A percentile compares a stretch with the other conserved stretches of the same genome.
Evolutionary conservation across 2,888 invertebrate species (phyloP).

Genomic region (Aporophyla lueneburgensis): DNA sequence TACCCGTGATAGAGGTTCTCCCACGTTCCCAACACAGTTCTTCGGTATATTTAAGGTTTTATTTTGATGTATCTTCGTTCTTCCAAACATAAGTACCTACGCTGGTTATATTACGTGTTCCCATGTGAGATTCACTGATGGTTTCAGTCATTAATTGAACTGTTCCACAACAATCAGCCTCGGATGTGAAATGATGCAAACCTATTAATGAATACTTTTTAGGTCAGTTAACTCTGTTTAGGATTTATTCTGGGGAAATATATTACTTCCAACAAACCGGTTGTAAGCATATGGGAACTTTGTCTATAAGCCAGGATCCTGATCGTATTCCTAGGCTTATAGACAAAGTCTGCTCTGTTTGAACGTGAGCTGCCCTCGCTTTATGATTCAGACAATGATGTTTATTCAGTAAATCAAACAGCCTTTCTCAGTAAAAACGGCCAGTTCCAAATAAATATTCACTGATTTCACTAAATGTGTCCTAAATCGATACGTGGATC

Average conservation of each 20-base stretch:
- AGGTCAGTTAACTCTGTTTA: not conserved
- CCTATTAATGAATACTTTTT: no score
- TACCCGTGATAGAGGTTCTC: not conserved
- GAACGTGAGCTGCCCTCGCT: not conserved
- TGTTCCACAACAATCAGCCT: not conserved
- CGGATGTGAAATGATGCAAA: no score
- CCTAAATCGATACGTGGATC: not conserved
- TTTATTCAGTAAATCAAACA: constrained; percentile 6
- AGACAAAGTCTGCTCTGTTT: no score
- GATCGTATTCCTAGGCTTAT: no score
- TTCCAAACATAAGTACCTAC: no score
- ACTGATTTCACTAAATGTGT: constrained; percentile 15
- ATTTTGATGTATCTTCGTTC: not conserved
- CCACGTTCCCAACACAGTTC: not conserved
- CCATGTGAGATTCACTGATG: constrained; percentile 7
- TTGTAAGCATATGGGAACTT: not conserved
- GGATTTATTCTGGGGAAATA: not conserved
- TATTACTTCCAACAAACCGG: not conserved
- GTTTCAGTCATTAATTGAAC: constrained; percentile 22
- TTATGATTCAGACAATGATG: not conserved
- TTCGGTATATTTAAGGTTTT: no score
- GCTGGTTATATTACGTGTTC: constrained; percentile 21
- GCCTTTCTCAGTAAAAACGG: not conserved
- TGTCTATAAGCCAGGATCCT: not conserved
- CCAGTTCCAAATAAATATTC: constrained; percentile 22